A percentile compares a stretch with the other conserved stretches of the same genome.
Conservation (phyloP, 2,888 invertebrate genomes). For the Yponomeuta malinellus region DNA sequence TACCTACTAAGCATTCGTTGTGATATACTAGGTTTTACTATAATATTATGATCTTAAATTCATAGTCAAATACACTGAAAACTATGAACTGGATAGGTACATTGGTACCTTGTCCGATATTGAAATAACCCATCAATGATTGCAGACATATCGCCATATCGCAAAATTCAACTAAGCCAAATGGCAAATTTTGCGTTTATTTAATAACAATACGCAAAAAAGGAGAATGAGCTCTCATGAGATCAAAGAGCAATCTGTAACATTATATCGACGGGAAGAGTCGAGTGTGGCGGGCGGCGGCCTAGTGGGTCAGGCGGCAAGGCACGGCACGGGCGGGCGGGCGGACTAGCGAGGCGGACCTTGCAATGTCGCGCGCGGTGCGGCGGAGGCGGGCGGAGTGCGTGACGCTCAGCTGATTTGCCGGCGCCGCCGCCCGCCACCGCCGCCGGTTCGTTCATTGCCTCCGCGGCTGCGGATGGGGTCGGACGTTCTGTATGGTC, state of each 20-base stretch:
- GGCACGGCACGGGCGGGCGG: constrained; percentile 36
- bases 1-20: too few relatives aligned
- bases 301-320: constrained; percentile 62
- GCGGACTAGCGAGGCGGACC: constrained; percentile 60
- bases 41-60: too few relatives aligned
- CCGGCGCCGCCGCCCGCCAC: constrained; percentile 57
- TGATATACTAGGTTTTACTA: too few relatives aligned
- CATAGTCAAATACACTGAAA: too few relatives aligned
- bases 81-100: too few relatives aligned
- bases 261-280: background rate
- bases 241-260: background rate
- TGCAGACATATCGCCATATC: too few relatives aligned
- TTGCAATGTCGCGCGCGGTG: constrained; percentile 73
- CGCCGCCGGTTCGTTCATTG: constrained; percentile 80
- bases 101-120: too few relatives aligned
- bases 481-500: constrained; percentile 55
- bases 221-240: background rate
- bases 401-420: constrained; percentile 75
- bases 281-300: background rate
- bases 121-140: too few relatives aligned
- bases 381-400: constrained; percentile 32
- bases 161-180: too few relatives aligned
- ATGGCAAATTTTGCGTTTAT: too few relatives aligned
- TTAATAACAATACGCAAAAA: background rate
- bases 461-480: constrained; percentile 78